Evolutionary conservation across 2,113 vertebrate genomes (phyloP).

Genomic region (Prinia subflava): DNA sequence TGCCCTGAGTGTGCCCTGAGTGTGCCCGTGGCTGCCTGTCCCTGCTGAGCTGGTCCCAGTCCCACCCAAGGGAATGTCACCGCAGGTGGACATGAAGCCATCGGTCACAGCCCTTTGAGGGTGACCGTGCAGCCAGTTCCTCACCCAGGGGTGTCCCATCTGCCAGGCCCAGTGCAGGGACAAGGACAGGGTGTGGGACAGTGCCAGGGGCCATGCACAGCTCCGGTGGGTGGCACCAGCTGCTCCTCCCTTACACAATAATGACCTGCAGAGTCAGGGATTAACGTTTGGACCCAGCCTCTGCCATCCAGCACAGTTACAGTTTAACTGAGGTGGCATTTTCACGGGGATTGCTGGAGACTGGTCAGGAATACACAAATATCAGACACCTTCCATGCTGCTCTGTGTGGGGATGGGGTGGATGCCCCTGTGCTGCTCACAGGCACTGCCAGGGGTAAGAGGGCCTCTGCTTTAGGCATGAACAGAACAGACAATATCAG

Average conservation of each 20-base stretch:
- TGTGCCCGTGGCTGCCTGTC: background rate
- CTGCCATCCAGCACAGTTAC: background rate
- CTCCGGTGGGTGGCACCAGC: background rate
- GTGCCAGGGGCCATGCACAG: background rate
- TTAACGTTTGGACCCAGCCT: background rate
- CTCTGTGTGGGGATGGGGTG: too few species aligned
- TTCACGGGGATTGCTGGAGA: background rate
- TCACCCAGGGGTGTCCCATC: background rate
- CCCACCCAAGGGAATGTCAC: background rate
- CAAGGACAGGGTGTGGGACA: background rate
- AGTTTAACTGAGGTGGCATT: background rate
- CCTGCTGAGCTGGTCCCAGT: background rate
- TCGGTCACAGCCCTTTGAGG: rapidly evolving
- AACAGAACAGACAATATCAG: background rate
- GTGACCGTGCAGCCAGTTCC: background rate
- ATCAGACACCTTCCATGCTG: background rate
- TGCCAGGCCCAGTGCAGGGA: too few species aligned
- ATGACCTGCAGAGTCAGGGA: background rate
- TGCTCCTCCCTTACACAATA: background rate
- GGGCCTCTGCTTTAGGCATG: background rate
- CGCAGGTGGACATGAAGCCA: rapidly evolving
- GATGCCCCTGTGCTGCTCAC: too few species aligned
- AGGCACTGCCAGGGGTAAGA: background rate
- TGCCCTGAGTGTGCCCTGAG: too few species aligned
- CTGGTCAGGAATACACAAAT: background rate